phyloP scores from a whole-genome alignment of 2,888 invertebrate genomes.

The Choreutis nemorana region DNA sequence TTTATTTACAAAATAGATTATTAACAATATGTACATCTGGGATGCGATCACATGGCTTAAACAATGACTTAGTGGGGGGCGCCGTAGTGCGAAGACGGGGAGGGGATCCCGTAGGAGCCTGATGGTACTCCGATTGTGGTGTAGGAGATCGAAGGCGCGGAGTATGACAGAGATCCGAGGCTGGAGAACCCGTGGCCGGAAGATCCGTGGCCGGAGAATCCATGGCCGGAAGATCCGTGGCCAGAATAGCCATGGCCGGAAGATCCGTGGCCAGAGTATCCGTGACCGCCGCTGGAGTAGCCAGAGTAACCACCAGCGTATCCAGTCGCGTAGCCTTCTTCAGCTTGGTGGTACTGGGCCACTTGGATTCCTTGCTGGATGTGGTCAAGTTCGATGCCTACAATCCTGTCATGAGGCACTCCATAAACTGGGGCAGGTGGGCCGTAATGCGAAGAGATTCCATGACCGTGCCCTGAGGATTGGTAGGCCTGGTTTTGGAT shows the following conservation, averaged over 20 bases:
- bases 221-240: slow-evolving; percentile 21
- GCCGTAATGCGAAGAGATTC: slow-evolving; percentile 73
- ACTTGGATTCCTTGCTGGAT: slow-evolving; percentile 88
- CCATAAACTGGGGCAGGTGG: slow-evolving; percentile 75
- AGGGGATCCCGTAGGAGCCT: slow-evolving; percentile 57
- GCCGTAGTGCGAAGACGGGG: slow-evolving; percentile 51
- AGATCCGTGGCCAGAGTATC: slow-evolving; percentile 23
- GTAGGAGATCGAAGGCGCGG: slow-evolving; percentile 30
- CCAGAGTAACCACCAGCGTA: slow-evolving; percentile 39
- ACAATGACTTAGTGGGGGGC: slow-evolving; percentile 55
- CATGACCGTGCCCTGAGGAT: slow-evolving; percentile 56
- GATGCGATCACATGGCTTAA: slow-evolving; percentile 57
- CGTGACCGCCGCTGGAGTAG: slow-evolving; percentile 15
- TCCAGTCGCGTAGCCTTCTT: slow-evolving; percentile 54
- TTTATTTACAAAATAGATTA: slow-evolving; percentile 66
- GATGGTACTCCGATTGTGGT: slow-evolving; percentile 49
- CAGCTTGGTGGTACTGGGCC: slow-evolving; percentile 82
- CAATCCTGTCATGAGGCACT: slow-evolving; percentile 73
- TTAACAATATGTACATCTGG: slow-evolving; percentile 52
- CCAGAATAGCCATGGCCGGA: slow-evolving; percentile 27
- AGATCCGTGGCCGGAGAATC: slow-evolving; percentile 18
- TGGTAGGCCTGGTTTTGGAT: slow-evolving; percentile 60
- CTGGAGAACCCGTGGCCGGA: slow-evolving; percentile 18
- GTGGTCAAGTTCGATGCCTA: slow-evolving; percentile 85
- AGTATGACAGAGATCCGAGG: slow-evolving; percentile 30